These are phyloP conservation scores for Sitta carolinensis DNA, from an alignment of 2,797 vertebrate species.

Conservation along the genomic window DNA sequence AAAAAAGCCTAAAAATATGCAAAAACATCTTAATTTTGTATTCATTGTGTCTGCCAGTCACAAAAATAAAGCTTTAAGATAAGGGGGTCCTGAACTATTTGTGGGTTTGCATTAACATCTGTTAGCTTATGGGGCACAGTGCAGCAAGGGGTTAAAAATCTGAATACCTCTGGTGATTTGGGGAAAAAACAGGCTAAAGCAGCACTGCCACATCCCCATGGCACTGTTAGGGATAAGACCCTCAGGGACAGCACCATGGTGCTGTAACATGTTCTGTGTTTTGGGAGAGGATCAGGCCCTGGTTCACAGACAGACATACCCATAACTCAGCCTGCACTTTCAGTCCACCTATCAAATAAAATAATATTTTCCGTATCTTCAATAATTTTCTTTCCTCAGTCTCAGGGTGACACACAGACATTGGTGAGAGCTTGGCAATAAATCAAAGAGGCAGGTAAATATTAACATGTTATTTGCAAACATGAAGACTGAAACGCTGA, in stretches of 20 bases:
- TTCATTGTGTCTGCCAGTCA: not conserved
- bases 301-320: not conserved
- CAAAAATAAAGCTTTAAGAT: not conserved
- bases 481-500: not conserved
- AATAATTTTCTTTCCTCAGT: not conserved
- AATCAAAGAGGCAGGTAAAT: not conserved
- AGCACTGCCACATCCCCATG: not conserved
- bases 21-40: not conserved
- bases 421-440: not conserved
- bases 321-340: not conserved
- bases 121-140: rapidly evolving
- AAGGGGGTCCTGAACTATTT: not conserved
- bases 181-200: rapidly evolving
- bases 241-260: rapidly evolving
- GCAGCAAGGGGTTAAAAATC: not conserved
- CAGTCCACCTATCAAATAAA: not conserved
- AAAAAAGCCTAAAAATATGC: not conserved
- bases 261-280: not conserved
- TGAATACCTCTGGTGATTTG: not conserved
- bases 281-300: not conserved
- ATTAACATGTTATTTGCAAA: not conserved
- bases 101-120: not conserved
- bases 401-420: not conserved
- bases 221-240: not conserved
- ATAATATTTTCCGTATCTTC: not conserved